Conservation (phyloP, 2,888 invertebrate genomes). For the Chirona hameri region DNA sequence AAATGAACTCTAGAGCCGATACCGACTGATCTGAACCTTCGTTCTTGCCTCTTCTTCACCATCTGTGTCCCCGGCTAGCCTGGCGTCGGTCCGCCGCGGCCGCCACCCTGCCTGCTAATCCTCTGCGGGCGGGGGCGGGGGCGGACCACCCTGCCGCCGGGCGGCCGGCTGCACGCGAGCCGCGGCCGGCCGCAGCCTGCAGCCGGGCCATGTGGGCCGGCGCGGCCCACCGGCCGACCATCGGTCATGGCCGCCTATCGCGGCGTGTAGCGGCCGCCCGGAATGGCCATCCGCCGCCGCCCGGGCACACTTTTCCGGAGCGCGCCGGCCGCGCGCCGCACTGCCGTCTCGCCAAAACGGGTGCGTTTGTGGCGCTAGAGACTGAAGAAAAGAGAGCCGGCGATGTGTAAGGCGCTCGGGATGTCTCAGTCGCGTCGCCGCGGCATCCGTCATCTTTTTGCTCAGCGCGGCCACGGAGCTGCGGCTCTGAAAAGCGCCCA, state of each 20-base stretch:
- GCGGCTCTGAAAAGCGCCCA: too few relatives aligned
- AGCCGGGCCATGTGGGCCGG: not conserved
- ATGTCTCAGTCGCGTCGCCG: too few relatives aligned
- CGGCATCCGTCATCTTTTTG: too few relatives aligned
- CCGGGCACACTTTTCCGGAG: not conserved
- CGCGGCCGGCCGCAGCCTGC: not conserved
- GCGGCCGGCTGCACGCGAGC: not conserved
- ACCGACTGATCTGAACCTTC: too few relatives aligned
- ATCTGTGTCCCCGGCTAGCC: too few relatives aligned
- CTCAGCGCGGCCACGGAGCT: too few relatives aligned
- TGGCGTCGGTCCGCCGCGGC: too few relatives aligned
- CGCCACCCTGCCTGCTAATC: too few relatives aligned
- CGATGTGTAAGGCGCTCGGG: too few relatives aligned
- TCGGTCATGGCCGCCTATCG: not conserved
- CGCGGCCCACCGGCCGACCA: not conserved
- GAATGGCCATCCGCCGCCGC: not conserved
- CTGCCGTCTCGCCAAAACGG: not conserved
- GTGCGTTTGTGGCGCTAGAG: not conserved
- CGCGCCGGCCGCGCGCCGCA: not conserved
- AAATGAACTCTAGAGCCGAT: too few relatives aligned
- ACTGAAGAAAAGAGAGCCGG: too few relatives aligned
- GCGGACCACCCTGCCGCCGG: not conserved
- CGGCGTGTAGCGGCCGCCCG: not conserved
- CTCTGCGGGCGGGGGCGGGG: not conserved
- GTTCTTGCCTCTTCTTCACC: too few relatives aligned